phyloP scores from a whole-genome alignment of 1,140 invertebrate genomes.

The Alviniconcha marisindica region DNA sequence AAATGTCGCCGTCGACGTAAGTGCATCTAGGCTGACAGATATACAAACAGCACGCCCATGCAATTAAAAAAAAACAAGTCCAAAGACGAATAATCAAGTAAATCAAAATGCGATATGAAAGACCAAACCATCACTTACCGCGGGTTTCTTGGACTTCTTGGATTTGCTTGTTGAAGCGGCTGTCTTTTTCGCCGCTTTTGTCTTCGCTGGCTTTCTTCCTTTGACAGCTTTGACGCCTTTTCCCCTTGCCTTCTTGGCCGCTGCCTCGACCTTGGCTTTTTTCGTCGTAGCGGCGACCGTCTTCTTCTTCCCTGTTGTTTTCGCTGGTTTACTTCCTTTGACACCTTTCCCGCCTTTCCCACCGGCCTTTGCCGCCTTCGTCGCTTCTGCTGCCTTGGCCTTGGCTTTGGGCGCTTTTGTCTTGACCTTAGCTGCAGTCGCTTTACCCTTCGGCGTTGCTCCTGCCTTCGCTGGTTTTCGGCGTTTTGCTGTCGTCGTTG shows the following conservation, averaged over 20 bases:
- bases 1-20: too few relatives aligned
- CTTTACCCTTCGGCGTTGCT: not conserved
- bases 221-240: slow-evolving; percentile 28
- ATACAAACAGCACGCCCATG: too few relatives aligned
- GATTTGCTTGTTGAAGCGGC: not conserved
- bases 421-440: not conserved
- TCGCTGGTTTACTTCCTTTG: slow-evolving; percentile 24
- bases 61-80: too few relatives aligned
- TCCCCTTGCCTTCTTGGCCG: slow-evolving; percentile 15
- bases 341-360: slow-evolving; percentile 30
- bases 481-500: not conserved
- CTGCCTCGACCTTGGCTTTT: slow-evolving; percentile 2
- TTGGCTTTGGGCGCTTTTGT: not conserved
- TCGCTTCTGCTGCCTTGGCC: not conserved
- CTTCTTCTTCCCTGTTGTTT: not conserved
- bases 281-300: too few relatives aligned
- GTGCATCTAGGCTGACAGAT: too few relatives aligned
- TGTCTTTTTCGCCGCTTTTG: not conserved
- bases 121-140: not conserved
- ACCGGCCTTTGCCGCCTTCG: not conserved
- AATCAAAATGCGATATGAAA: too few relatives aligned
- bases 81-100: too few relatives aligned
- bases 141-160: not conserved
- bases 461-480: not conserved
- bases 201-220: slow-evolving; percentile 25